Percentiles rank a stretch among this genome's conserved stretches.
phyloP scores from a whole-genome alignment of 2,888 invertebrate species.

The Tridacna gigas region DNA sequence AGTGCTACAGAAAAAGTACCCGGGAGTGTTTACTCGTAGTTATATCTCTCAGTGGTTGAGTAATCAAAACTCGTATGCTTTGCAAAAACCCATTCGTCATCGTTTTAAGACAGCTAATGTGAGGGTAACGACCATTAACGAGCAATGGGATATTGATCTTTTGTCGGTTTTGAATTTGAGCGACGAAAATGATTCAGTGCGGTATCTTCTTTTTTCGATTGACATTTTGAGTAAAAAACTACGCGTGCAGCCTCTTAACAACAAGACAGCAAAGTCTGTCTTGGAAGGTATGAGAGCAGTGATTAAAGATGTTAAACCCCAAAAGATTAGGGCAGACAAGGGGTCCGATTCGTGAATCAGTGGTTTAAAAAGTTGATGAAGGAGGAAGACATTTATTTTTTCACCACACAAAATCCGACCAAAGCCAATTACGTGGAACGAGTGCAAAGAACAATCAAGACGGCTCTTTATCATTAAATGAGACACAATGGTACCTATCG shows the following conservation, averaged over 20 bases:
- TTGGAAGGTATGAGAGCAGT: constrained; percentile 36
- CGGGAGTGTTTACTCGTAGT: constrained; percentile 35
- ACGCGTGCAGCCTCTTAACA: constrained; percentile 45
- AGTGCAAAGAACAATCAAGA: constrained; percentile 32
- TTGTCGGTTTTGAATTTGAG: constrained; percentile 37
- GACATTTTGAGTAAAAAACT: constrained; percentile 52
- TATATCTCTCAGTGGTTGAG: constrained; percentile 49
- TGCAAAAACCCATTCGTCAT: constrained; percentile 46
- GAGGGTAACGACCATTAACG: constrained; percentile 41
- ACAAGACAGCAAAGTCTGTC: constrained; percentile 36
- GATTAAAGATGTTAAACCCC: constrained; percentile 29
- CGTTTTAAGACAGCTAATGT: constrained; percentile 51
- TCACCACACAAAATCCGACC: constrained; percentile 34
- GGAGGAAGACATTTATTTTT: constrained; percentile 33
- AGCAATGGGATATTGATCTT: constrained; percentile 52
- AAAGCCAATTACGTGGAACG: constrained; percentile 36
- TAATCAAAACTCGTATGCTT: constrained; percentile 46
- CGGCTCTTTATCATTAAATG: constrained; percentile 12
- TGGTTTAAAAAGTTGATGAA: constrained; percentile 35
- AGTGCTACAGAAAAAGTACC: constrained; percentile 50
- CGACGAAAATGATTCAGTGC: constrained; percentile 46
- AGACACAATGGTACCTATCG: constrained; percentile 16
- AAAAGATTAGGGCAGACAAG: constrained; percentile 31
- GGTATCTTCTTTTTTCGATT: constrained; percentile 48
- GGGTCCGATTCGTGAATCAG: constrained; percentile 37